phyloP scores from a whole-genome alignment of 2,797 vertebrate species.

The Capromys pilorides region DNA sequence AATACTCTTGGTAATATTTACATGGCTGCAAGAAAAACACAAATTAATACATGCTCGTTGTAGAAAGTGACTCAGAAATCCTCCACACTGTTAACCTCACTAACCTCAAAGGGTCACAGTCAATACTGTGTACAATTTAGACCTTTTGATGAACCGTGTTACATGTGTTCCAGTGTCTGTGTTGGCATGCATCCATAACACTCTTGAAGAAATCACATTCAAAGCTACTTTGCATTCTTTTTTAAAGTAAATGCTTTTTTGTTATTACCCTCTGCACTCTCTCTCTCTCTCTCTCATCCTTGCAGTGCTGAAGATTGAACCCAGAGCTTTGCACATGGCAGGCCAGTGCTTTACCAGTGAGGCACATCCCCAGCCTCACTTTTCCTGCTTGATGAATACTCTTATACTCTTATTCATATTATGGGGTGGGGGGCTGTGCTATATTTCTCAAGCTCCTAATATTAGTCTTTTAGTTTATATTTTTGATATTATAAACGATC shows the following conservation, averaged over 20 bases:
- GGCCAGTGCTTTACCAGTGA: not conserved
- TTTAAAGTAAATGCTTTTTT: conserved; percentile 29
- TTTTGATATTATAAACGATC: conserved; percentile 24
- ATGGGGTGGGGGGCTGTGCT: not conserved
- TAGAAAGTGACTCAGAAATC: conserved; percentile 23
- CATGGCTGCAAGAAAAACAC: not conserved
- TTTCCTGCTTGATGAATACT: not conserved
- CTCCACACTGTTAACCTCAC: not conserved
- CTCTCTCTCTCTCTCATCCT: not conserved
- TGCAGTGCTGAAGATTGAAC: not conserved
- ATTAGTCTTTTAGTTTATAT: not conserved
- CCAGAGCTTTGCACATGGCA: not conserved
- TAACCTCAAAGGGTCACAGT: not conserved
- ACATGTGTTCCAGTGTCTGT: not conserved
- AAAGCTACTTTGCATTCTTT: conserved; percentile 1
- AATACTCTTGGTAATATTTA: conserved; percentile 42
- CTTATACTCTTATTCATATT: not conserved
- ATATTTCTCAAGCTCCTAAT: not conserved
- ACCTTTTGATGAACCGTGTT: conserved; percentile 6
- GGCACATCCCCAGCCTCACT: not conserved
- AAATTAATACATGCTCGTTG: not conserved
- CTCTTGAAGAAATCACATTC: not conserved
- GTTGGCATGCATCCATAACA: not conserved
- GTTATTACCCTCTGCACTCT: not conserved
- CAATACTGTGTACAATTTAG: not conserved